Percentiles rank a stretch among this genome's conserved stretches.
Conservation (phyloP, 2,888 invertebrate genomes). For the Steinernema scapterisci region DNA sequence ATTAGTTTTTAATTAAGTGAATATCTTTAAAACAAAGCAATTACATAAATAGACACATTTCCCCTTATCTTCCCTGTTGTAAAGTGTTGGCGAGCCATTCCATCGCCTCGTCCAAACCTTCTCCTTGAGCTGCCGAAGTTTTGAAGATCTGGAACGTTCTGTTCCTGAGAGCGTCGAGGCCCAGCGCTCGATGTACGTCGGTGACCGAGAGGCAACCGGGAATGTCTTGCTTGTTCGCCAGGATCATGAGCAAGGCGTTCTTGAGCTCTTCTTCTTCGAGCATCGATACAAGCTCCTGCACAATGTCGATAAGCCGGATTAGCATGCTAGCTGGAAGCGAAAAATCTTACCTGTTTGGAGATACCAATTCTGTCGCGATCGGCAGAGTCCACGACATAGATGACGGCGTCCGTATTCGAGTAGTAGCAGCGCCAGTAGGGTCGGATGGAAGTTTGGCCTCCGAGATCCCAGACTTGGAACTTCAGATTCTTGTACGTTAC, state of each 20-base stretch:
- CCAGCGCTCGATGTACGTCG: slow-evolving; percentile 92
- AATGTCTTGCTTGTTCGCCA: slow-evolving; percentile 99
- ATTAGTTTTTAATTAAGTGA: slow-evolving; percentile 17
- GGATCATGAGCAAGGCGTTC: slow-evolving; percentile 90
- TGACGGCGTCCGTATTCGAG: slow-evolving; percentile 99
- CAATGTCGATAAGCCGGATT: too few relatives aligned
- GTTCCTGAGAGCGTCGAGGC: slow-evolving; percentile 90
- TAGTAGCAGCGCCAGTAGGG: slow-evolving; percentile 99
- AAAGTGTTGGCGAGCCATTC: slow-evolving; percentile 79
- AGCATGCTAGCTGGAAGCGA: not conserved
- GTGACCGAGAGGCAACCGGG: slow-evolving; percentile 94
- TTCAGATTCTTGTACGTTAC: slow-evolving; percentile 96
- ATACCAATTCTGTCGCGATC: slow-evolving; percentile 98
- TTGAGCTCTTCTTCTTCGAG: slow-evolving; percentile 84
- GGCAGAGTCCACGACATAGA: slow-evolving; percentile 94
- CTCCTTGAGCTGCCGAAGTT: slow-evolving; percentile 93
- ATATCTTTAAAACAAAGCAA: not conserved
- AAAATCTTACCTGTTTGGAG: slow-evolving; percentile 80
- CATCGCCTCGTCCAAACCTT: slow-evolving; percentile 98
- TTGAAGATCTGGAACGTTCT: slow-evolving; percentile 99
- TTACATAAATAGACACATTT: not conserved
- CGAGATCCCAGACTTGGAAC: slow-evolving; percentile 95
- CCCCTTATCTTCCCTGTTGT: slow-evolving; percentile 48
- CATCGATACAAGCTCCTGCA: slow-evolving; percentile 70
- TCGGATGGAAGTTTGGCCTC: slow-evolving; percentile 93